These are phyloP conservation scores for Maconellicoccus hirsutus DNA, from an alignment of 1,140 invertebrate genomes.

Conservation along the genomic window DNA sequence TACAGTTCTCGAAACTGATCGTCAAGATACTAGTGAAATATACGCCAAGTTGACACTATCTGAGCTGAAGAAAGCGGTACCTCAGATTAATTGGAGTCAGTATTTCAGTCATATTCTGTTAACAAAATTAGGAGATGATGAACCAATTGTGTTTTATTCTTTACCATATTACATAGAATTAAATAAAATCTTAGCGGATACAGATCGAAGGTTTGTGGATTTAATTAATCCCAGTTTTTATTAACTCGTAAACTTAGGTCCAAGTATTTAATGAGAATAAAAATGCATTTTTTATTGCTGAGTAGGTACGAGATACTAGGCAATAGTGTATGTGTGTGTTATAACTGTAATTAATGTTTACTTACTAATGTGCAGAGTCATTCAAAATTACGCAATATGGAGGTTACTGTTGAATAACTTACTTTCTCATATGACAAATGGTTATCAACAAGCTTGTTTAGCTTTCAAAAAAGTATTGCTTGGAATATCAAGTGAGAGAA, in stretches of 20 bases:
- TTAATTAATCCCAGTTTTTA: too few species aligned
- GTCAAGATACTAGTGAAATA: constrained; percentile 66
- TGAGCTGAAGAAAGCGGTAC: constrained; percentile 52
- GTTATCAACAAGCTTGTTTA: constrained; percentile 60
- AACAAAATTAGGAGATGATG: constrained; percentile 48
- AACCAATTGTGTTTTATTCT: constrained; percentile 67
- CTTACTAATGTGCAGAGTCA: constrained; percentile 40
- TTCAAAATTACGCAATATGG: constrained; percentile 79
- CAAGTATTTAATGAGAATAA: too few species aligned
- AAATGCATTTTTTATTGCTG: too few species aligned
- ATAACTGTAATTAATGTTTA: too few species aligned
- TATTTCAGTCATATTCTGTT: constrained; percentile 60
- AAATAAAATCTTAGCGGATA: constrained; percentile 53
- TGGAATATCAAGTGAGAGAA: constrained; percentile 61
- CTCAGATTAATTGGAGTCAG: constrained; percentile 62
- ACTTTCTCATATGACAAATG: constrained; percentile 67
- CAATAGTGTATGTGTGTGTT: too few species aligned
- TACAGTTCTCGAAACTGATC: constrained; percentile 62
- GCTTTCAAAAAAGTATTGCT: constrained; percentile 70
- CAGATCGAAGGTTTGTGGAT: constrained; percentile 47
- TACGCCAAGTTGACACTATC: constrained; percentile 56
- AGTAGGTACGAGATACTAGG: too few species aligned
- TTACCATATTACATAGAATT: constrained; percentile 66
- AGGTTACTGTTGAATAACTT: constrained; percentile 58
- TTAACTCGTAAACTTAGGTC: too few species aligned